Evolutionary conservation across 2,888 invertebrate genomes (phyloP).

Genomic region (Hyppa rectilinea): DNA sequence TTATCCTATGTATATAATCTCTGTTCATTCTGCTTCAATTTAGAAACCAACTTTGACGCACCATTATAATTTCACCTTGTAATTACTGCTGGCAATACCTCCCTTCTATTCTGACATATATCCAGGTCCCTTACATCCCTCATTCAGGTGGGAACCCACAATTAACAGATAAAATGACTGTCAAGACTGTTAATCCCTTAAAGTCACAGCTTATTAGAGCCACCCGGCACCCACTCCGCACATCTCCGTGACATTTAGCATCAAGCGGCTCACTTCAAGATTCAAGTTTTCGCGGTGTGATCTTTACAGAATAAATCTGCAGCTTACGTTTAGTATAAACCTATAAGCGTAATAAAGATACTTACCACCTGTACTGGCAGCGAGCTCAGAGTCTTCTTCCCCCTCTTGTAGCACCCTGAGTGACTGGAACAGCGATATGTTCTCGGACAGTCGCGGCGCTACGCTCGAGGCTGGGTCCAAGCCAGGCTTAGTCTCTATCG

Average conservation of each 20-base stretch:
- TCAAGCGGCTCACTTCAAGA: too few relatives aligned
- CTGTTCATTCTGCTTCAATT: neutral
- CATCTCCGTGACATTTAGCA: too few relatives aligned
- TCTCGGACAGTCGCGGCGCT: constrained; percentile 94
- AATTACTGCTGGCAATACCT: neutral
- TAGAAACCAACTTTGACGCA: neutral
- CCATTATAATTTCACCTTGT: neutral
- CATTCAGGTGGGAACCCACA: too few relatives aligned
- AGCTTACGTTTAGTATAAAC: neutral
- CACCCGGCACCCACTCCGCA: too few relatives aligned
- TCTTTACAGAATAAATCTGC: too few relatives aligned
- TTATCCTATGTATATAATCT: neutral
- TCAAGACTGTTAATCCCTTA: too few relatives aligned
- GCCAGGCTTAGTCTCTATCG: constrained; percentile 86
- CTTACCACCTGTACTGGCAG: constrained; percentile 76
- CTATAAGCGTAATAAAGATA: neutral
- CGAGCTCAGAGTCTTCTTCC: constrained; percentile 92
- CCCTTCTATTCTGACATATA: neutral
- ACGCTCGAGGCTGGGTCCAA: constrained; percentile 79
- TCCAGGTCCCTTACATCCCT: neutral
- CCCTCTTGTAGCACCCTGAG: constrained; percentile 96
- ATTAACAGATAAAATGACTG: too few relatives aligned
- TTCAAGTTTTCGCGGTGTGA: too few relatives aligned
- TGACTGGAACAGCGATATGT: constrained; percentile 97
- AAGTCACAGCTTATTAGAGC: too few relatives aligned